Base-by-base conservation (phyloP, 2,888 invertebrate species). In the Polia nebulosa region DNA sequence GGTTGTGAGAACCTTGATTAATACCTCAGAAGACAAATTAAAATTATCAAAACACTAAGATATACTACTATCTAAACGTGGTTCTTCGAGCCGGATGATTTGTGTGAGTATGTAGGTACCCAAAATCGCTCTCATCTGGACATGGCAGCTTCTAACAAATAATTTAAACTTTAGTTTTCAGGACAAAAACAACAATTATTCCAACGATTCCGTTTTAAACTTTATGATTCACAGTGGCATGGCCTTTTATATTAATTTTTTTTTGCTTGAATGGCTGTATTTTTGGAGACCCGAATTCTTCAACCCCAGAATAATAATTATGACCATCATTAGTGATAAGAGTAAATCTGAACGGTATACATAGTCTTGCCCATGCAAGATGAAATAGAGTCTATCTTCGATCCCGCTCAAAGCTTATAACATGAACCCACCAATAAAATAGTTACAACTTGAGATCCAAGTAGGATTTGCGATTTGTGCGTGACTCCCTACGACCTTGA, bases 361-460 rank as follows among this genome's bases (percentile, higher is more conserved):
- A 39, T 39, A 0, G 11, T 36, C 36, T 36, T 15, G 13, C 1
- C 36, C 15, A 4, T 36, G 13, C 15, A 13, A 11, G 9, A 17
- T n/a, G 1, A n/a, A 41, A 17, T n/a, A 41, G n/a, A 7, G 7
- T 20, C n/a, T n/a, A n/a, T n/a, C n/a, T n/a, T n/a, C n/a, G n/a
- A n/a, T n/a, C 3, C 22, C 78, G 83, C 86, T 80, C 55, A 34
- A 29, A 75, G 68, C 85, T 80, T 61, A 9, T 80, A 58, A 67
- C 82, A 84, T 87, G 27, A 9, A 45, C 69, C 81, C 72, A 36
- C 70, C 80, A 80, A 81, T 84, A 80, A 88, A 90, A 90, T 89
- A 91, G 89, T 91, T 91, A 92, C 91, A 89, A 87, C 91, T 88
- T 84, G 86, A 86, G 89, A 89, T 87, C 86, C 88, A 86, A 90